These are phyloP conservation scores for Lacerta viridis DNA, from an alignment of 2,797 vertebrate species.

Conservation along the genomic window DNA sequence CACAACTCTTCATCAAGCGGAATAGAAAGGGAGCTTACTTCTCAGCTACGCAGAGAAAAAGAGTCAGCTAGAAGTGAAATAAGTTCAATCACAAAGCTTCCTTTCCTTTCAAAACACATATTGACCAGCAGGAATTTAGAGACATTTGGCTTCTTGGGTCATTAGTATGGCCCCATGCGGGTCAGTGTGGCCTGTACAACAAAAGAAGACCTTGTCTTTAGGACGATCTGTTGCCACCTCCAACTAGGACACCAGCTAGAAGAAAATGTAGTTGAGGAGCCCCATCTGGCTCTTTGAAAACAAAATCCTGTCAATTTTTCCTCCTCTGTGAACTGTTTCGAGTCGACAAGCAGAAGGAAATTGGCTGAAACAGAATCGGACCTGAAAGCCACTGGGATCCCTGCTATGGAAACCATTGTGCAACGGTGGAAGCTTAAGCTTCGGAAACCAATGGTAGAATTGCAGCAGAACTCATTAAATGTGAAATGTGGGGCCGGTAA, in stretches of 20 bases:
- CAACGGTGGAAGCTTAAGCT: conserved; percentile 23
- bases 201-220: background rate
- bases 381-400: background rate
- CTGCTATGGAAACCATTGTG: conserved; percentile 27
- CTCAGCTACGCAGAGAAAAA: background rate
- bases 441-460: background rate
- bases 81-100: background rate
- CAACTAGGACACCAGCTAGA: background rate
- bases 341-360: conserved; percentile 14
- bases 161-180: background rate
- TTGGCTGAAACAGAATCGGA: conserved; percentile 14
- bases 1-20: background rate
- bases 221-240: background rate
- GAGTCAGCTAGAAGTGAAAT: background rate
- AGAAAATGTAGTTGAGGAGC: background rate
- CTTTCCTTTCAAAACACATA: background rate
- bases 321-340: background rate
- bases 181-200: background rate
- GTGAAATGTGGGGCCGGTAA: background rate
- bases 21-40: background rate
- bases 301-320: background rate
- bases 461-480: conserved; percentile 32
- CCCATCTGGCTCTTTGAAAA: conserved; percentile 10
- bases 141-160: background rate
- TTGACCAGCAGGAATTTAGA: conserved; percentile 2